Conservation (phyloP, 2,888 invertebrate species). For the Dendrolimus houi region DNA sequence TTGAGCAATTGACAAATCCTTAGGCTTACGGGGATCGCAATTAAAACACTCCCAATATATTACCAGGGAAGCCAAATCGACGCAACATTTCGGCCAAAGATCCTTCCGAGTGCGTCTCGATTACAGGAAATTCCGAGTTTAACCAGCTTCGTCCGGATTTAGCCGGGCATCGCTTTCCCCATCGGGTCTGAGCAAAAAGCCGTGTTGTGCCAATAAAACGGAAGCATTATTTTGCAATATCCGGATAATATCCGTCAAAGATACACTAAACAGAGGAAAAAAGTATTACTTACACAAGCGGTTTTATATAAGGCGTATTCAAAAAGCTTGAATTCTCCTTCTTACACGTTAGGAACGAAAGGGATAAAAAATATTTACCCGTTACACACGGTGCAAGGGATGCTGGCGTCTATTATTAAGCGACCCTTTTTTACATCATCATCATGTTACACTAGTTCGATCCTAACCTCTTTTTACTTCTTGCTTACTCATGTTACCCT, state of each 20-base stretch:
- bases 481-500: conserved; percentile 38
- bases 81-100: conserved; percentile 15
- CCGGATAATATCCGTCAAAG: not conserved
- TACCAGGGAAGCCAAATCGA: conserved; percentile 24
- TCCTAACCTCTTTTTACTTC: conserved; percentile 28
- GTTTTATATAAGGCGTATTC: not conserved
- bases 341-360: conserved; percentile 1
- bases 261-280: not conserved
- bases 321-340: not conserved
- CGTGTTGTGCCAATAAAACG: conserved; percentile 10
- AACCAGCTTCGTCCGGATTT: conserved; percentile 24
- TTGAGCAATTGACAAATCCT: not conserved
- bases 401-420: conserved; percentile 26
- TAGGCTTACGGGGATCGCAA: not conserved
- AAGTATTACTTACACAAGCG: not conserved
- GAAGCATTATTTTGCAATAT: conserved; percentile 13
- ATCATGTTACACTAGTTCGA: conserved; percentile 14
- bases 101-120: conserved; percentile 24
- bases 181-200: not conserved
- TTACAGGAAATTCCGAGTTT: conserved; percentile 33
- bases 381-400: conserved; percentile 4
- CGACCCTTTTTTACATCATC: conserved; percentile 29
- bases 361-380: conserved; percentile 1
- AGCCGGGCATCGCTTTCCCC: conserved; percentile 15
- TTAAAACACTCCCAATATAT: conserved; percentile 6